Evolutionary conservation across 2,797 vertebrate genomes (phyloP).

Genomic region (Pelochelys cantorii): DNA sequence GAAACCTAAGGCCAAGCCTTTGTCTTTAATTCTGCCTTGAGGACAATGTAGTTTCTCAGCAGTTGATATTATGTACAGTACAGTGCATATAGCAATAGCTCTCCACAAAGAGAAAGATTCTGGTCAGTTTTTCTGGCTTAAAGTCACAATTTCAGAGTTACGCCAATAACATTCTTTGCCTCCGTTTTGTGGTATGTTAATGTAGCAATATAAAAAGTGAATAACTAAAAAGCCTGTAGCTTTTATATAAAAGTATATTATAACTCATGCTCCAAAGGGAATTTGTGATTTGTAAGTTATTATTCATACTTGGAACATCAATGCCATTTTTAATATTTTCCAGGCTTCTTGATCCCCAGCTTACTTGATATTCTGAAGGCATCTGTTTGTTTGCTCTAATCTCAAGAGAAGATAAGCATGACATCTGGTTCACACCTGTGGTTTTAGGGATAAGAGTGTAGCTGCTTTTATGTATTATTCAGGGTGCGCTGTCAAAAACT

Average conservation of each 20-base stretch:
- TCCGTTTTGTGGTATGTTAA: conserved; percentile 30
- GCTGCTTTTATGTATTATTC: conserved; percentile 75
- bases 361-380: conserved; percentile 79
- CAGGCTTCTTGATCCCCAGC: conserved; percentile 72
- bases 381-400: conserved; percentile 77
- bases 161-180: neutral
- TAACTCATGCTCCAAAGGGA: conserved; percentile 70
- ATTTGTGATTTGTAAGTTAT: conserved; percentile 79
- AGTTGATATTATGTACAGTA: neutral
- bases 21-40: conserved; percentile 29
- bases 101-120: conserved; percentile 20
- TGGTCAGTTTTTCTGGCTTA: conserved; percentile 5
- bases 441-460: conserved; percentile 73
- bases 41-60: neutral
- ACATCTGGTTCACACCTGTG: conserved; percentile 82
- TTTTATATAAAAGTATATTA: neutral
- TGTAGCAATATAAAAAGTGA: neutral
- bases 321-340: conserved; percentile 76
- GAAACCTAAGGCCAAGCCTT: conserved; percentile 30
- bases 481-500: conserved; percentile 34
- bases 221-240: conserved; percentile 20
- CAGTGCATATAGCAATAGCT: conserved; percentile 5
- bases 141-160: neutral
- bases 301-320: conserved; percentile 79
- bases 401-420: conserved; percentile 80